phyloP scores from a whole-genome alignment of 2,888 invertebrate species.

The Himalopsyche japonica region DNA sequence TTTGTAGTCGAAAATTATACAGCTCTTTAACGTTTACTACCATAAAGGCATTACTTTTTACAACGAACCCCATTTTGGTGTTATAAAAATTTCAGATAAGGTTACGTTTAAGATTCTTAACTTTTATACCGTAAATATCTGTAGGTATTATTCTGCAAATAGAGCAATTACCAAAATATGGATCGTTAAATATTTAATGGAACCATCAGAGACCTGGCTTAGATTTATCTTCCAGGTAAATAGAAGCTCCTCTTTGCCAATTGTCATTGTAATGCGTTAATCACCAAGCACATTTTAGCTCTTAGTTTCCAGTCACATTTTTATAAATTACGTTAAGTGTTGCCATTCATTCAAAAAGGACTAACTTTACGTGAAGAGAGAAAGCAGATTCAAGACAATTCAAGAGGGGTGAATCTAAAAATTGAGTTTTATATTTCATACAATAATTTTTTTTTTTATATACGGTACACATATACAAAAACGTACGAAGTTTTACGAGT shows the following conservation, averaged over 20 bases:
- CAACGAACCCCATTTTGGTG: background rate
- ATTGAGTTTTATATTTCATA: no score
- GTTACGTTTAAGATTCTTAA: background rate
- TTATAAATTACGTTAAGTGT: background rate
- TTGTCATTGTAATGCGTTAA: background rate
- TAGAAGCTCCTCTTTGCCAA: background rate
- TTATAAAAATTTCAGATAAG: background rate
- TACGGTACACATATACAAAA: no score
- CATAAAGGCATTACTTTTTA: background rate
- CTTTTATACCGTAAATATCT: background rate
- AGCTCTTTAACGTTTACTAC: background rate
- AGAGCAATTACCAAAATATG: constrained; percentile 30
- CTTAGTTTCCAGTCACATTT: background rate
- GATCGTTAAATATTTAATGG: constrained; percentile 28
- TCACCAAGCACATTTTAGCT: background rate
- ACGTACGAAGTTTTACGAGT: no score
- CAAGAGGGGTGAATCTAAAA: background rate
- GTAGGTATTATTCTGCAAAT: constrained; percentile 6
- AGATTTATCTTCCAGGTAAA: constrained; percentile 2
- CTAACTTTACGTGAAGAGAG: background rate
- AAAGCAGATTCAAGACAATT: background rate
- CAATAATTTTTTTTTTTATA: no score
- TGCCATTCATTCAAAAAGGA: background rate
- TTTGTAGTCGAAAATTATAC: background rate
- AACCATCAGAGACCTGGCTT: constrained; percentile 6